Base-by-base conservation (phyloP, 2,797 vertebrate species). In the Hemitrygon akajei region DNA sequence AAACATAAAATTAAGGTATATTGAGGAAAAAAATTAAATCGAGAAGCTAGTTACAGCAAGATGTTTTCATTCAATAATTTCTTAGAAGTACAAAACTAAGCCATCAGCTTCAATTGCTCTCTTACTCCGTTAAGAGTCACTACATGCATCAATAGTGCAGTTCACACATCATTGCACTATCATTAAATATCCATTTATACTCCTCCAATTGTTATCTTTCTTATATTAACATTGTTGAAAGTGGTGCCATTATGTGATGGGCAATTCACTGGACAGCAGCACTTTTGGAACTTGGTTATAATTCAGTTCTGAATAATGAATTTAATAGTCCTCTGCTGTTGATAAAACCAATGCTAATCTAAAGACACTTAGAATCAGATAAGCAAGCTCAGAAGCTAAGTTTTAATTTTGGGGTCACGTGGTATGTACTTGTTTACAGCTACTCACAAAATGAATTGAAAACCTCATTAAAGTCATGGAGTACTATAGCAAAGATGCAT, bases 121-220 rank as follows among this genome's bases (percentile, higher is more conserved):
- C n/a, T 25, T 63, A 63, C 84, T 63, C 84, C n/a, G 63, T 34
- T 87, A 87, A 63, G 27, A 63, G 14, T 60, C 30, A 87, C 60
- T 87, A 63, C n/a, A 63, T 87, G 84, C 58, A 87, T 63, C 86
- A 89, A 34, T 66, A 66, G 60, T 66, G n/a, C 60, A 66, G 66
- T 34, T 89, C n/a, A 69, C 60, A 69, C 86, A 18, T 66, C 60
- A 89, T 9, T 89, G 60, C 30, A 66, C 60, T 37, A 34, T 34
- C 86, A 89, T 89, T 89, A 69, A 89, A 89, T 89, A 89, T 34
- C 16, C 86, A 89, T 89, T 89, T 69, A 89, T 89, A 22, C n/a
- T 66, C 9, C 60, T 14, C 58, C 58, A 66, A 69, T 66, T 69
- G 16, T 66, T 89, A 37, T n/a, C 60, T 89, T 89, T 60, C 27